These are phyloP conservation scores for Drepana arcuata DNA, from an alignment of 1,140 invertebrate genomes.

Conservation along the genomic window DNA sequence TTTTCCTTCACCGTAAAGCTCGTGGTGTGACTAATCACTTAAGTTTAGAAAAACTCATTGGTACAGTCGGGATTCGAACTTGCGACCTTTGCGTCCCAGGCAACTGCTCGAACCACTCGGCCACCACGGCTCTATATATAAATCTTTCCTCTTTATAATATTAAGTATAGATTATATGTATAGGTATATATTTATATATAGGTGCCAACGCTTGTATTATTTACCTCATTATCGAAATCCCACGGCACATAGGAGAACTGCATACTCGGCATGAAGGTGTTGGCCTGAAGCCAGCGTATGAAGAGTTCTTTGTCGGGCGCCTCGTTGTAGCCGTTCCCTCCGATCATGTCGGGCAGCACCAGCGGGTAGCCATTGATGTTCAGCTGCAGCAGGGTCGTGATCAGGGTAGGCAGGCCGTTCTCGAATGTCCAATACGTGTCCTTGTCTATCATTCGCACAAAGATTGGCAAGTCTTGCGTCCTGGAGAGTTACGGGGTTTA, in stretches of 20 bases:
- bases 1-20: too few species aligned
- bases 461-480: constrained; percentile 83
- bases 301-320: constrained; percentile 83
- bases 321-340: constrained; percentile 86
- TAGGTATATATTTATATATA: too few species aligned
- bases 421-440: constrained; percentile 84
- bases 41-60: too few species aligned
- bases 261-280: constrained; percentile 87
- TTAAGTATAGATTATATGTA: too few species aligned
- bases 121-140: too few species aligned
- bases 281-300: constrained; percentile 90
- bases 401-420: constrained; percentile 84
- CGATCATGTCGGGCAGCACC: constrained; percentile 93
- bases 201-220: too few species aligned
- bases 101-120: too few species aligned
- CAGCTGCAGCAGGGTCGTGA: constrained; percentile 85
- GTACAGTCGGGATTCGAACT: too few species aligned
- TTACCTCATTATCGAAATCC: constrained; percentile 82
- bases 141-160: too few species aligned
- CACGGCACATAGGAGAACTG: constrained; percentile 92
- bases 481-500: too few species aligned
- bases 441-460: constrained; percentile 91
- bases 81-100: too few species aligned
- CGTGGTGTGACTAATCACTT: too few species aligned
- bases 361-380: constrained; percentile 89